These are phyloP conservation scores for Pogonophryne albipinna DNA, from an alignment of 2,797 vertebrate genomes.

Conservation along the genomic window DNA sequence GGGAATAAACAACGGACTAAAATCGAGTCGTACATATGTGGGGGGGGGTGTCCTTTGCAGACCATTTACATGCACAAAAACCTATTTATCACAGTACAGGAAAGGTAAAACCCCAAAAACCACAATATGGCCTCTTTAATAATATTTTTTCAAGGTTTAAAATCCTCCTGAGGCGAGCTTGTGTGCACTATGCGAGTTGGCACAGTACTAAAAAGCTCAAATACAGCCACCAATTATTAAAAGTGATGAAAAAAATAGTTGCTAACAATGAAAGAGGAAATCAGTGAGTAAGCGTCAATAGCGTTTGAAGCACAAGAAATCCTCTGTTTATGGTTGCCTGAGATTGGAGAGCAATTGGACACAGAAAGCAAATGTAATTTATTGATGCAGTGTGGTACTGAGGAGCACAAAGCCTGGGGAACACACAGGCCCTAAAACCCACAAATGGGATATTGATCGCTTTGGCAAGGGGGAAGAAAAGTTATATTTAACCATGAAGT, in stretches of 20 bases:
- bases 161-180: neutral
- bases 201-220: neutral
- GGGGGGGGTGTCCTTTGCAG: no score
- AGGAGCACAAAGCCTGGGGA: slow-evolving; percentile 60
- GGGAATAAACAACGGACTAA: no score
- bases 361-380: slow-evolving; percentile 73
- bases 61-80: no score
- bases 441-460: slow-evolving; percentile 78
- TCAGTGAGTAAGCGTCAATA: neutral
- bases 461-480: slow-evolving; percentile 22
- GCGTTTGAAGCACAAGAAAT: slow-evolving; percentile 31
- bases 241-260: slow-evolving; percentile 1
- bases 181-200: neutral
- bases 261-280: slow-evolving; percentile 28
- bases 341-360: slow-evolving; percentile 58
- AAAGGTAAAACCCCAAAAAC: no score
- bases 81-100: no score
- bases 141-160: neutral
- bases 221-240: neutral
- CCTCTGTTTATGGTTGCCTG: slow-evolving; percentile 35
- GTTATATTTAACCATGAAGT: slow-evolving; percentile 74
- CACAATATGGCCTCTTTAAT: no score
- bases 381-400: slow-evolving; percentile 51
- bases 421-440: slow-evolving; percentile 70
- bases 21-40: no score